Evolutionary conservation across 2,113 vertebrate species (phyloP).

Genomic region (Nothocercus julius): DNA sequence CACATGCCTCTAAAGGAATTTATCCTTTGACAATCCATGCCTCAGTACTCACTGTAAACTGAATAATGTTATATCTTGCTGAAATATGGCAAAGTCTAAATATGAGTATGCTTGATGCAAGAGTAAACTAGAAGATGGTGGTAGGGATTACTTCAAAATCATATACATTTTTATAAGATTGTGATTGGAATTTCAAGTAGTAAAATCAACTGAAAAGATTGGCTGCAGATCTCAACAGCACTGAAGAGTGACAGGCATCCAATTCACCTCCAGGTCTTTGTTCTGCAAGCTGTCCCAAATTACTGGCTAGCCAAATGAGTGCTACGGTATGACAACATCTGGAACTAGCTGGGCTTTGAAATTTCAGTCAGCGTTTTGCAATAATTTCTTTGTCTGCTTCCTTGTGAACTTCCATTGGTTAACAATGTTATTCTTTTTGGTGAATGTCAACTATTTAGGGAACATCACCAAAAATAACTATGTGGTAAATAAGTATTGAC

Average conservation of each 20-base stretch:
- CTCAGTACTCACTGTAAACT: background rate
- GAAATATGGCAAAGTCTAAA: background rate
- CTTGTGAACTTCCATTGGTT: background rate
- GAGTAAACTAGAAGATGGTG: background rate
- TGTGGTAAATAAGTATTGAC: background rate
- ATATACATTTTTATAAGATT: background rate
- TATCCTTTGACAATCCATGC: background rate
- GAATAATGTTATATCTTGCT: background rate
- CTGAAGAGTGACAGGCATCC: background rate
- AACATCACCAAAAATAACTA: conserved; percentile 30
- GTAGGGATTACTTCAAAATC: rapidly evolving
- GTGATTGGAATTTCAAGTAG: background rate
- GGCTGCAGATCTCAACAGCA: background rate
- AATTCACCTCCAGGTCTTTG: background rate
- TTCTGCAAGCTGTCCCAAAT: background rate
- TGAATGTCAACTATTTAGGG: conserved; percentile 11
- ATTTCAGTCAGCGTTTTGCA: background rate
- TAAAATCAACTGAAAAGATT: background rate
- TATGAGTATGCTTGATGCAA: background rate
- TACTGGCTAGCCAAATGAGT: background rate
- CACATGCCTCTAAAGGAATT: background rate
- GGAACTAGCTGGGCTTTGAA: background rate
- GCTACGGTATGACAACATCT: background rate
- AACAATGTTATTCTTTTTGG: background rate
- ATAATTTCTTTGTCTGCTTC: background rate